Conservation (phyloP, 2,113 vertebrate species). For the Hippocampus mohnikei region DNA sequence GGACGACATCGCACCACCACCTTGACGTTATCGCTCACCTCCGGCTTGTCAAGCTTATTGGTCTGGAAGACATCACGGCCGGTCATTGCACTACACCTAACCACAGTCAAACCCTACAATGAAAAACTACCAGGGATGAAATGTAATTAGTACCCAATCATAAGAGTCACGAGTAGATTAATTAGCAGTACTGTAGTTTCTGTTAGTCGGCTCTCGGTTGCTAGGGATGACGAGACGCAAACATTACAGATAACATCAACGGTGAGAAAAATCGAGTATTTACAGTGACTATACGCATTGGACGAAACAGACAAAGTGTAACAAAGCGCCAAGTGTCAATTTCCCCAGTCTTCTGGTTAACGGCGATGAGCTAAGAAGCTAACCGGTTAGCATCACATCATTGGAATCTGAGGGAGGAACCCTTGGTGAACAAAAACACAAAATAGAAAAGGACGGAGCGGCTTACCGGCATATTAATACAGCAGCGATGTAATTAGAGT, state of each 20-base stretch:
- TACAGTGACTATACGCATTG: background rate
- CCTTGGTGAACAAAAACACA: slow-evolving; percentile 34
- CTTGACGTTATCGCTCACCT: slow-evolving; percentile 92
- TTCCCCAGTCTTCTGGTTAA: background rate
- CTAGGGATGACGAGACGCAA: slow-evolving; percentile 4
- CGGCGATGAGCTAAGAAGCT: slow-evolving; percentile 31
- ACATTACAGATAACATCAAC: background rate
- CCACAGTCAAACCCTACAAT: background rate
- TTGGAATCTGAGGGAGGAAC: slow-evolving; percentile 48
- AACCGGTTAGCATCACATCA: slow-evolving; percentile 60
- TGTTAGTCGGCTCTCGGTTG: slow-evolving; percentile 15
- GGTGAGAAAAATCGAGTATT: background rate
- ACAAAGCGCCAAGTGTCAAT: background rate
- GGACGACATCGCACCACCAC: slow-evolving; percentile 96
- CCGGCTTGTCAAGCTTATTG: slow-evolving; percentile 81
- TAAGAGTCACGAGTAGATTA: background rate
- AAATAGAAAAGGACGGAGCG: slow-evolving; percentile 11
- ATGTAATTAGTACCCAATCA: background rate
- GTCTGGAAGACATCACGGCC: slow-evolving; percentile 61
- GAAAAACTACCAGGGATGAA: background rate
- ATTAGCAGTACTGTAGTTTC: background rate
- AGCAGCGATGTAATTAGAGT: background rate
- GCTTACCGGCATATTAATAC: slow-evolving; percentile 69
- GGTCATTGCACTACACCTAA: background rate
- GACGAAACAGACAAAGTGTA: background rate